phyloP scores from a whole-genome alignment of 2,888 invertebrate species.

The Tetranychus piercei region DNA sequence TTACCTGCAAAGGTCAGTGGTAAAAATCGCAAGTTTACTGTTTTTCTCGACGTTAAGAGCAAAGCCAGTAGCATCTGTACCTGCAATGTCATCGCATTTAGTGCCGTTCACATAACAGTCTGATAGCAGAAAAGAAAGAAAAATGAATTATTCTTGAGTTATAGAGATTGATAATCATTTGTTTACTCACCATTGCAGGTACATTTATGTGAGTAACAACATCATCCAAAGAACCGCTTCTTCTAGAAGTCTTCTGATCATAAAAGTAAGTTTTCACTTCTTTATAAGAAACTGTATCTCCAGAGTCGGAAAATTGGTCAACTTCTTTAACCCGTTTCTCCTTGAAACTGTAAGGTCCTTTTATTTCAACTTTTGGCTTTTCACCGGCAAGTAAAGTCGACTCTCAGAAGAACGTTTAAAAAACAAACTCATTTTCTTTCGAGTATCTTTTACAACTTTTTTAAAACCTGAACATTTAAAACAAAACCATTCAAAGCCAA shows the following conservation, averaged over 20 bases:
- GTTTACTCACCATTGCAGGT: slow-evolving; percentile 8
- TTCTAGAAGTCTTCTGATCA: neutral
- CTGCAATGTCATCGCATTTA: slow-evolving; percentile 29
- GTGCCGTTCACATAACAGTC: neutral
- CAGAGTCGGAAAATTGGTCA: neutral
- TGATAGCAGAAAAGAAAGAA: neutral
- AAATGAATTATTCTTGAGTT: neutral
- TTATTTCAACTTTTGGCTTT: slow-evolving; percentile 10
- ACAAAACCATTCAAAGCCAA: too few relatives aligned
- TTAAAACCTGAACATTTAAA: too few relatives aligned
- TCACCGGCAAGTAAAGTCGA: neutral
- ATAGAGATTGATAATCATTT: neutral
- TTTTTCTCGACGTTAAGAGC: slow-evolving; percentile 27
- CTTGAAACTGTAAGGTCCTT: slow-evolving; percentile 12
- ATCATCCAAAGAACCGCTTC: neutral
- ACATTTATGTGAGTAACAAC: slow-evolving; percentile 5
- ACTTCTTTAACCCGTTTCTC: slow-evolving; percentile 10
- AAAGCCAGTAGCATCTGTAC: slow-evolving; percentile 29
- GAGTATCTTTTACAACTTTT: too few relatives aligned
- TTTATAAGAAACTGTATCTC: neutral
- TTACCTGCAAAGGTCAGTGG: slow-evolving; percentile 29
- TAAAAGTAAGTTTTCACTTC: slow-evolving; percentile 5
- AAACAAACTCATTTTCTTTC: too few relatives aligned
- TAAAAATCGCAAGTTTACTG: slow-evolving; percentile 28
- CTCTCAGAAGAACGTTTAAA: too few relatives aligned